Conservation (phyloP, 1,140 invertebrate genomes). For the Drosophila malerkotliana region DNA sequence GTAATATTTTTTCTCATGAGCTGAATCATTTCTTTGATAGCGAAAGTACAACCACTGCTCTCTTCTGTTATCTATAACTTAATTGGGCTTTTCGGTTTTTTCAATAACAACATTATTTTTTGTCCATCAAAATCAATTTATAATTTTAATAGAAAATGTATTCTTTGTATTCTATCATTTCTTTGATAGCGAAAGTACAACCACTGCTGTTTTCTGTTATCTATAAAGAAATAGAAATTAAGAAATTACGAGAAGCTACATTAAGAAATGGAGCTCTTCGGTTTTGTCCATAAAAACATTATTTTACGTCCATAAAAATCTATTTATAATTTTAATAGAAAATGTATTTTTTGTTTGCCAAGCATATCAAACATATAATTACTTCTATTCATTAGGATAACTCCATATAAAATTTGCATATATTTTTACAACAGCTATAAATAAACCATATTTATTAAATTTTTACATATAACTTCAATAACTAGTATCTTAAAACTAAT, state of each 20-base stretch:
- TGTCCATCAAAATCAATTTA: background rate
- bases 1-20: background rate
- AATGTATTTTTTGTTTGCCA: slow-evolving; percentile 3
- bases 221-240: too few species aligned
- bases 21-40: background rate
- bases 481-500: background rate
- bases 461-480: slow-evolving; percentile 2
- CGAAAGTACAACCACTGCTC: background rate
- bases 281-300: too few species aligned
- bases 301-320: background rate
- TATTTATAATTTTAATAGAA: background rate
- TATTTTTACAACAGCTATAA: slow-evolving; percentile 33
- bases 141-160: background rate
- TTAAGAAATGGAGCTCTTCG: too few species aligned
- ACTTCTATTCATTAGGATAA: slow-evolving; percentile 24
- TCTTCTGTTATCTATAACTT: too few species aligned
- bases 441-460: slow-evolving; percentile 15
- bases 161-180: background rate
- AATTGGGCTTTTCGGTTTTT: too few species aligned
- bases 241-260: too few species aligned
- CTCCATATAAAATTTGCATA: slow-evolving; percentile 40
- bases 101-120: too few species aligned
- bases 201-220: too few species aligned
- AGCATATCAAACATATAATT: background rate
- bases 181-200: too few species aligned